phyloP scores from a whole-genome alignment of 1,140 invertebrate genomes.

The Micrasema longulum region DNA sequence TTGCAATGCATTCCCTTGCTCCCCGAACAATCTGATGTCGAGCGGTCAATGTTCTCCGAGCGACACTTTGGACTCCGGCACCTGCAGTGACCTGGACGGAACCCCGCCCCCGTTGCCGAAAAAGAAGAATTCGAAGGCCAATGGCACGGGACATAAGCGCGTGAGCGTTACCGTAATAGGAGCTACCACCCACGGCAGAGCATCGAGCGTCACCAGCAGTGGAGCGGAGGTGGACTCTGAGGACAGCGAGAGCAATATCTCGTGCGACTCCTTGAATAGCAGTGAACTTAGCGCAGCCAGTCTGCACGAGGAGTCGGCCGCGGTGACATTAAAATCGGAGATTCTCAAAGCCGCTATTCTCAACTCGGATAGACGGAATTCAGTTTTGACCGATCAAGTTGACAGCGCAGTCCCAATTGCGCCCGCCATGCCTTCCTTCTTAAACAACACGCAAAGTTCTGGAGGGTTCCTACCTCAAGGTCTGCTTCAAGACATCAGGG shows the following conservation, averaged over 20 bases:
- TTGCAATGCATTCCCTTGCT: constrained; percentile 67
- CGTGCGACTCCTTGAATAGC: constrained; percentile 78
- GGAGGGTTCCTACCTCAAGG: constrained; percentile 69
- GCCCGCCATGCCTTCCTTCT: constrained; percentile 46
- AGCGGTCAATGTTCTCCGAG: constrained; percentile 83
- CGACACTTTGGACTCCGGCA: constrained; percentile 84
- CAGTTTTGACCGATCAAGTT: not conserved
- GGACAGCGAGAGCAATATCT: constrained; percentile 78
- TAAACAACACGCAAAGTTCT: constrained; percentile 16
- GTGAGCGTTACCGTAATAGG: constrained; percentile 63
- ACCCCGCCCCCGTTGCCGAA: constrained; percentile 78
- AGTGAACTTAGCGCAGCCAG: constrained; percentile 69
- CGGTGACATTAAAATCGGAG: constrained; percentile 48
- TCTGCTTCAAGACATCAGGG: constrained; percentile 72
- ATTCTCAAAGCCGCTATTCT: constrained; percentile 37
- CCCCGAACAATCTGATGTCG: constrained; percentile 70
- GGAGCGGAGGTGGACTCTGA: constrained; percentile 74
- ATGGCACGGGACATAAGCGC: constrained; percentile 60
- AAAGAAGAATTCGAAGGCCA: constrained; percentile 71
- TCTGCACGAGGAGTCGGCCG: constrained; percentile 56
- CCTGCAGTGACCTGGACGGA: constrained; percentile 83
- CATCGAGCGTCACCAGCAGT: constrained; percentile 69
- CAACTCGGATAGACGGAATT: constrained; percentile 14
- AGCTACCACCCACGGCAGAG: constrained; percentile 65
- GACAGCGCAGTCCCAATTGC: constrained; percentile 34